phyloP scores from a whole-genome alignment of 2,797 vertebrate genomes.

The Schizopygopsis malacanthus region DNA sequence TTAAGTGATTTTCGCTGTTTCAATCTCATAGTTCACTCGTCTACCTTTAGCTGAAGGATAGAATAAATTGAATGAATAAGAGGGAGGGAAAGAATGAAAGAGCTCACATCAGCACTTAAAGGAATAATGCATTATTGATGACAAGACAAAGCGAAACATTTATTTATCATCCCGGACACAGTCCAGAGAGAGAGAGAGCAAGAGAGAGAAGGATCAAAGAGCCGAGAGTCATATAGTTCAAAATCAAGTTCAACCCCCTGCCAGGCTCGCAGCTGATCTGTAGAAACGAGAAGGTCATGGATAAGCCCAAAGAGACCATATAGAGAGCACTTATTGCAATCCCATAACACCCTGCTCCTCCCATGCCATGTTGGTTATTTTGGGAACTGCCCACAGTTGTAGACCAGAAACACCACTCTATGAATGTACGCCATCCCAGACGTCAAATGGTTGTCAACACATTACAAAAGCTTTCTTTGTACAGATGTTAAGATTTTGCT shows the following conservation, averaged over 20 bases:
- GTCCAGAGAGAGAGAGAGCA: conserved; percentile 55
- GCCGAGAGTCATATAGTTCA: conserved; percentile 13
- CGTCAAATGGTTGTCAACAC: neutral
- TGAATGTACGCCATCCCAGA: neutral
- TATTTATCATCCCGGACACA: conserved; percentile 81
- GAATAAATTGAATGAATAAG: conserved; percentile 49
- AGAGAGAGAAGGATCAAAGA: conserved; percentile 14
- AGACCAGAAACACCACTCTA: neutral
- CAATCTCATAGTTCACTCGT: conserved; percentile 52
- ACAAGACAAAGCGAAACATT: conserved; percentile 87
- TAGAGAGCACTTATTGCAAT: conserved; percentile 15
- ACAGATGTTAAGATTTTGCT: neutral
- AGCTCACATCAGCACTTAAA: conserved; percentile 88
- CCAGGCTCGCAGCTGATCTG: conserved; percentile 26
- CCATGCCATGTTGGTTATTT: neutral
- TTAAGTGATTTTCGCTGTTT: conserved; percentile 65
- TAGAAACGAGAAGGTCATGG: conserved; percentile 60
- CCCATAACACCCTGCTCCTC: conserved; percentile 1
- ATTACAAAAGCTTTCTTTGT: neutral
- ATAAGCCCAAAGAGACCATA: conserved; percentile 52
- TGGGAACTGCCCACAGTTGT: neutral
- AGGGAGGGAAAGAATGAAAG: conserved; percentile 69
- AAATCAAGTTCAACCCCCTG: conserved; percentile 23
- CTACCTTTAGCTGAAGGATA: conserved; percentile 40
- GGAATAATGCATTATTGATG: conserved; percentile 92